Evolutionary conservation across 2,113 vertebrate species (phyloP).

Genomic region (Manacus vitellinus): DNA sequence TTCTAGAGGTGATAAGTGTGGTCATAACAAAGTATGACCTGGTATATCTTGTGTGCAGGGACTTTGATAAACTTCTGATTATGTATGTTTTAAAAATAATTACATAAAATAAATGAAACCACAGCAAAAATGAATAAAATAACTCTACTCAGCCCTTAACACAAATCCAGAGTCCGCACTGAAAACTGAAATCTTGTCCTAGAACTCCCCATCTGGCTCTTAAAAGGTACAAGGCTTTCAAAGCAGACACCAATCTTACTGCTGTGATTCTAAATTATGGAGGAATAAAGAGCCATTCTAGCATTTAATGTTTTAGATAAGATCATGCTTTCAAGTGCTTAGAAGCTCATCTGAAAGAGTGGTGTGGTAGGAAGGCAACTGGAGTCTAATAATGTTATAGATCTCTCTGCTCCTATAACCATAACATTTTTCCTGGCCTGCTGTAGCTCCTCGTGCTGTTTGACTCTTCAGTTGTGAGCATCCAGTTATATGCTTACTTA

Average conservation of each 20-base stretch:
- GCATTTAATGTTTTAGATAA: not conserved
- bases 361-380: not conserved
- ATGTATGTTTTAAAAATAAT: not conserved
- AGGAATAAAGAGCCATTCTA: not conserved
- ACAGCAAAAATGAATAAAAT: not conserved
- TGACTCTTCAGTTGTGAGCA: not conserved
- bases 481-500: not conserved
- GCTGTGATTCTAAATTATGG: not conserved
- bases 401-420: not conserved
- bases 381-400: not conserved
- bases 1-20: not conserved
- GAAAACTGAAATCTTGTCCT: not conserved
- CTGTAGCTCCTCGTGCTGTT: not conserved
- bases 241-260: not conserved
- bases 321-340: not conserved
- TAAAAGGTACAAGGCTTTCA: not conserved
- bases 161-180: not conserved
- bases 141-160: not conserved
- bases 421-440: not conserved
- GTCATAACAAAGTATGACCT: not conserved
- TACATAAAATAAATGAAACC: not conserved
- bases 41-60: not conserved
- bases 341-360: not conserved
- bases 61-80: not conserved
- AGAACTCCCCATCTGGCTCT: not conserved